Percentiles rank a stretch among this genome's conserved stretches.
Conservation (phyloP, 1,140 invertebrate genomes). For the Hylaeus anthracinus region DNA sequence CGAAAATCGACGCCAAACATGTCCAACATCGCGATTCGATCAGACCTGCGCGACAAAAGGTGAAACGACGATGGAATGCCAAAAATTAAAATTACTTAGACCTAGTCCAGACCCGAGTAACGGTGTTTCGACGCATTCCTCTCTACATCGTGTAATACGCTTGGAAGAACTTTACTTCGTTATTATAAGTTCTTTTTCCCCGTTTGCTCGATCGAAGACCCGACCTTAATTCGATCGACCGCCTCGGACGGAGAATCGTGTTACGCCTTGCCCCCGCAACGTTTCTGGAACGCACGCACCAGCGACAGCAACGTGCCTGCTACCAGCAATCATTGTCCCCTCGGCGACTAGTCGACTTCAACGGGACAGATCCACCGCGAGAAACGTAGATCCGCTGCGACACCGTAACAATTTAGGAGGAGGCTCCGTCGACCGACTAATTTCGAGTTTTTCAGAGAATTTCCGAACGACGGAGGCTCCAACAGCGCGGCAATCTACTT, state of each 20-base stretch:
- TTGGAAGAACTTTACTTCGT: no score
- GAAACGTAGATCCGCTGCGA: constrained; percentile 15
- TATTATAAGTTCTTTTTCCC: no score
- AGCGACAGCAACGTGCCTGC: constrained; percentile 8
- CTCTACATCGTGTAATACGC: no score
- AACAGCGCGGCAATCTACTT: constrained; percentile 39
- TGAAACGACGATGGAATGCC: no score
- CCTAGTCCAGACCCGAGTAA: no score
- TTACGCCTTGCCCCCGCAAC: constrained; percentile 1
- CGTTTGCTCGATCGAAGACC: background rate
- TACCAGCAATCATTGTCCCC: constrained; percentile 4
- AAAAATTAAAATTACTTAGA: no score
- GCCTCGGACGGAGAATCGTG: background rate
- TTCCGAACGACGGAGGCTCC: background rate
- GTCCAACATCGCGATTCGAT: background rate
- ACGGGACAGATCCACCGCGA: constrained; percentile 11
- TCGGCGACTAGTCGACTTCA: background rate
- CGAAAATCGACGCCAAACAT: background rate
- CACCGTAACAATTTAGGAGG: background rate
- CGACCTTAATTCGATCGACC: constrained; percentile 2
- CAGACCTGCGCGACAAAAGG: no score
- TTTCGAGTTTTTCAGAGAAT: constrained; percentile 23
- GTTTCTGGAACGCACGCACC: background rate
- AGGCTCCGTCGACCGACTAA: constrained; percentile 4
- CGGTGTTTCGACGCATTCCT: no score